Evolutionary conservation across 37 sponge, comb jelly and placozoan genomes (phyloP).

Genomic region (Cliona cf. orientalis): DNA sequence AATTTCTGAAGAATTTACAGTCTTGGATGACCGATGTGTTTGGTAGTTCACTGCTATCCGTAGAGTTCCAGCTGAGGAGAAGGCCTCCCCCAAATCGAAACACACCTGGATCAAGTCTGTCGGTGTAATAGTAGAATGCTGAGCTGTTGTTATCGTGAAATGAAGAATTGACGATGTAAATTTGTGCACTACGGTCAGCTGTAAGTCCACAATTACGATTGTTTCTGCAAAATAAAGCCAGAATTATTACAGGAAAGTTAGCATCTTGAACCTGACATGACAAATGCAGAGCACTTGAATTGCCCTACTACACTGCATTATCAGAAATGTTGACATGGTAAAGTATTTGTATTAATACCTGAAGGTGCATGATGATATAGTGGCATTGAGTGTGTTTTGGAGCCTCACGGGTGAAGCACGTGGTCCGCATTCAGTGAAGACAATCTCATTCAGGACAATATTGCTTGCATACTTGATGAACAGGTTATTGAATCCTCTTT

Average conservation of each 20-base stretch:
- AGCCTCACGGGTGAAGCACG: background rate
- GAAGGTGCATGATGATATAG: background rate
- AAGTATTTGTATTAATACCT: too few relatives aligned
- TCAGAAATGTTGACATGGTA: background rate
- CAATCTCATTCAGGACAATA: slow-evolving; percentile 6
- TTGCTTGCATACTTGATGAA: background rate
- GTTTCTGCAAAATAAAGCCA: background rate
- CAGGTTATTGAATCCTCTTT: background rate
- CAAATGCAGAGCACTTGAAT: too few relatives aligned
- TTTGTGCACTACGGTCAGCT: background rate
- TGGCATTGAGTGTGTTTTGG: background rate
- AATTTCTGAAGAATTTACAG: slow-evolving; percentile 26
- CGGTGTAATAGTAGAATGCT: background rate
- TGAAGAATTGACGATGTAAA: background rate
- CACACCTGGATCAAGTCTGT: background rate
- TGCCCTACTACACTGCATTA: too few relatives aligned
- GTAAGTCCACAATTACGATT: background rate
- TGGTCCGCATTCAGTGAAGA: slow-evolving; percentile 24
- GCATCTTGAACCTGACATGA: too few relatives aligned
- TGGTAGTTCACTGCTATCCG: background rate
- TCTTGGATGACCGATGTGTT: background rate
- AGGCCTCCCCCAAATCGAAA: background rate
- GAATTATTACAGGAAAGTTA: background rate
- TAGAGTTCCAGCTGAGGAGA: background rate
- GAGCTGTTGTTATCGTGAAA: slow-evolving; percentile 10